A percentile compares a stretch with the other conserved stretches of the same genome.
Evolutionary conservation across 64 coral and sea anemone genomes (phyloP).

Genomic region (Astreopora myriophthalma): DNA sequence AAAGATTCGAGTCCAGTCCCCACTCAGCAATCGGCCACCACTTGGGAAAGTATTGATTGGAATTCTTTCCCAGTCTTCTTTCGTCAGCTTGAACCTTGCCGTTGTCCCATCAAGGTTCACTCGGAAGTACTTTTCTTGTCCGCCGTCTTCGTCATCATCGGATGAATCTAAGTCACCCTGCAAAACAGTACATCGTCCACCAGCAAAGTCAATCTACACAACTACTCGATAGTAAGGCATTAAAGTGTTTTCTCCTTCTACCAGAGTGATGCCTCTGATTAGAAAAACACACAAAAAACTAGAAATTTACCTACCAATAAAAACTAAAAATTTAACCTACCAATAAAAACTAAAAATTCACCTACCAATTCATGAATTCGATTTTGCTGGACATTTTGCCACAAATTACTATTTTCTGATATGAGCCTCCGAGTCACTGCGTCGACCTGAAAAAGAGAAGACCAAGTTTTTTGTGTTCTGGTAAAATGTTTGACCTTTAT

Average conservation of each 20-base stretch:
- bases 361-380: conserved; percentile 3
- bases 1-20: conserved; percentile 43
- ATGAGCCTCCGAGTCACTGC: neutral
- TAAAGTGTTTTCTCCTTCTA: neutral
- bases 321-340: too few species aligned
- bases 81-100: conserved; percentile 23
- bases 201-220: neutral
- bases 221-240: neutral
- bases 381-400: neutral
- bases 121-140: conserved; percentile 18
- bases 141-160: conserved; percentile 21
- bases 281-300: too few species aligned
- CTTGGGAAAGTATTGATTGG: conserved; percentile 45
- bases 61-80: conserved; percentile 35
- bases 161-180: conserved; percentile 39
- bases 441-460: neutral
- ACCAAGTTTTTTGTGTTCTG: too few species aligned
- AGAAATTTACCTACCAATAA: too few species aligned
- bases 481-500: too few species aligned
- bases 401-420: neutral
- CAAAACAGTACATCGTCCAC: neutral
- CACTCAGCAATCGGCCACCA: conserved; percentile 28
- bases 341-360: too few species aligned
- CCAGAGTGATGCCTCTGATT: too few species aligned
- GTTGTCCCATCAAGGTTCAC: conserved; percentile 24